Percentiles rank a stretch among this genome's conserved stretches.
These are phyloP conservation scores for Parazoanthus atlanticus DNA, from an alignment of 92 coral and sea anemone genomes.

Conservation along the genomic window DNA sequence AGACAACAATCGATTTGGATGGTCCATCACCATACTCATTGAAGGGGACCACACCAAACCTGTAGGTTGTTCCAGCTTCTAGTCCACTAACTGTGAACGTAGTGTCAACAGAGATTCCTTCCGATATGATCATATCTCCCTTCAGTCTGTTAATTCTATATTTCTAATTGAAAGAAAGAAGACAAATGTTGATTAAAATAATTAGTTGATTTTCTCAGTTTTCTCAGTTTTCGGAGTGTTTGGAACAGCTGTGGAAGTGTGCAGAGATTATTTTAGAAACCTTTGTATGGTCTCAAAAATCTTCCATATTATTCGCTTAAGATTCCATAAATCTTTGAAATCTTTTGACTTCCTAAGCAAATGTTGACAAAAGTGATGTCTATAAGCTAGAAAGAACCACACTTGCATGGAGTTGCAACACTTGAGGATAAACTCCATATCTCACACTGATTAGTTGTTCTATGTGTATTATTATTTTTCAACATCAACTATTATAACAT, in stretches of 20 bases:
- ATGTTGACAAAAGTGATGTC: too few species aligned
- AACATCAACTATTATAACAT: background rate
- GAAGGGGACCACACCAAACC: constrained; percentile 54
- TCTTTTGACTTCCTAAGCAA: too few species aligned
- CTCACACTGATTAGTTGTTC: too few species aligned
- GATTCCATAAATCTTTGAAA: too few species aligned
- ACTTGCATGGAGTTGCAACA: background rate
- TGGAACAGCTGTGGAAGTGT: too few species aligned
- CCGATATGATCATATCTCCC: background rate
- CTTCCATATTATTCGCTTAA: too few species aligned
- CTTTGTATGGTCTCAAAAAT: too few species aligned
- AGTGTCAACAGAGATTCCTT: constrained; percentile 27
- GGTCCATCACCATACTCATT: constrained; percentile 74
- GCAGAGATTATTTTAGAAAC: too few species aligned
- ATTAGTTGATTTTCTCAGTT: too few species aligned
- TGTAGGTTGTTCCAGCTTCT: constrained; percentile 47
- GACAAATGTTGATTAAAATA: background rate
- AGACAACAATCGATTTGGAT: constrained; percentile 6
- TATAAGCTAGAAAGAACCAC: too few species aligned
- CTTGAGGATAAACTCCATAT: background rate
- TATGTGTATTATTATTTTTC: too few species aligned
- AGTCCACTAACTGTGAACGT: constrained; percentile 52
- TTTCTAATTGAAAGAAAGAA: background rate
- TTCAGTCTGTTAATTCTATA: background rate
- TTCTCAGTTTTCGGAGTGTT: too few species aligned